Evolutionary conservation across 2,888 invertebrate species (phyloP).

Genomic region (Agonopterix alstromeriana): DNA sequence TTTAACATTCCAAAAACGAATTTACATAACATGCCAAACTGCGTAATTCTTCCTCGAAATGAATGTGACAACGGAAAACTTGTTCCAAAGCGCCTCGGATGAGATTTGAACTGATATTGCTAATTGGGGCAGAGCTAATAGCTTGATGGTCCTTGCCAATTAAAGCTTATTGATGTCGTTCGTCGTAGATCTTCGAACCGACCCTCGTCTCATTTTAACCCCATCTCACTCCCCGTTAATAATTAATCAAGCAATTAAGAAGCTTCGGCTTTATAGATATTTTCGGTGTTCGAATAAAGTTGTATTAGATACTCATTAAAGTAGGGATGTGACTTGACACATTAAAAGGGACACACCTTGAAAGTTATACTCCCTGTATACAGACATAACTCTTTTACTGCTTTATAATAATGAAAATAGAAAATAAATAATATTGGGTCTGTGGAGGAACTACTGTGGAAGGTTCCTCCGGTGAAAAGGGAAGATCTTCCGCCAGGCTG

Average conservation of each 20-base stretch:
- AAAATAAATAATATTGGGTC: too few relatives aligned
- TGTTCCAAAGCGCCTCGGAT: slow-evolving; percentile 18
- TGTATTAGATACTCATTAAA: background rate
- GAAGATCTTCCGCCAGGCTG: too few relatives aligned
- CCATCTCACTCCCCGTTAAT: slow-evolving; percentile 61
- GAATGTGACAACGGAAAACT: slow-evolving; percentile 15
- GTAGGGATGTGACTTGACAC: background rate
- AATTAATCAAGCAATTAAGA: slow-evolving; percentile 72
- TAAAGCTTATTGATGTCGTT: slow-evolving; percentile 69
- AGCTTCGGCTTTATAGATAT: slow-evolving; percentile 40
- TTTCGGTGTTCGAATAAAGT: slow-evolving; percentile 28
- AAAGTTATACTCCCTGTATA: too few relatives aligned
- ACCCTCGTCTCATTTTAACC: slow-evolving; percentile 70
- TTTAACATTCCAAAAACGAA: too few relatives aligned
- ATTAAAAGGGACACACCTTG: too few relatives aligned
- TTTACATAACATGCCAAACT: too few relatives aligned
- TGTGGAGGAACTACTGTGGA: too few relatives aligned
- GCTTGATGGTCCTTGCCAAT: slow-evolving; percentile 65
- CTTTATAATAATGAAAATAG: too few relatives aligned
- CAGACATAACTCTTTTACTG: too few relatives aligned
- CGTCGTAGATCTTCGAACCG: slow-evolving; percentile 51
- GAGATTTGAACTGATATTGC: slow-evolving; percentile 42
- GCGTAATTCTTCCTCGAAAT: too few relatives aligned
- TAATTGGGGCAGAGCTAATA: slow-evolving; percentile 62
- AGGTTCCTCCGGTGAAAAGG: too few relatives aligned